Conservation (phyloP, 2,888 invertebrate species). For the Drosophila demipolita region DNA sequence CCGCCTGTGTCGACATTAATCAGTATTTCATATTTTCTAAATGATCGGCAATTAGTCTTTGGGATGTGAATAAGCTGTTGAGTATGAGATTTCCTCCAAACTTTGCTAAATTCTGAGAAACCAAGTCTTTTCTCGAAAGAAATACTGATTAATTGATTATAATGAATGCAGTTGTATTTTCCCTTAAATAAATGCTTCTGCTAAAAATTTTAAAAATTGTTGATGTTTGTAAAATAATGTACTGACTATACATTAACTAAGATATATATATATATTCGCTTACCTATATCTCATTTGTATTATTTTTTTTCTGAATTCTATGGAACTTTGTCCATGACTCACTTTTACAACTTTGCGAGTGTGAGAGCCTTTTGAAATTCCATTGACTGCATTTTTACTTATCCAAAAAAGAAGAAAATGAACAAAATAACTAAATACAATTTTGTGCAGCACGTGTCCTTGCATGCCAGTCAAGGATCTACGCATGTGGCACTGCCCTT, state of each 20-base stretch:
- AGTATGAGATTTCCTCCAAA: constrained; percentile 1
- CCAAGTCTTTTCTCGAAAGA: background rate
- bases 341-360: background rate
- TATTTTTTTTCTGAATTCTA: background rate
- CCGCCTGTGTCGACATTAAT: constrained; percentile 25
- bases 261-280: background rate
- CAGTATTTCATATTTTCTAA: constrained; percentile 33
- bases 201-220: background rate
- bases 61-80: constrained; percentile 22
- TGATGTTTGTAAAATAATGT: background rate
- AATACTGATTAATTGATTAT: constrained; percentile 25
- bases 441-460: constrained; percentile 67
- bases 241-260: background rate
- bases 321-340: constrained; percentile 6
- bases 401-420: no score
- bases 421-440: background rate
- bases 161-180: constrained; percentile 22
- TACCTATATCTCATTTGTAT: background rate
- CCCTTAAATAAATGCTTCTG: background rate
- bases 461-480: constrained; percentile 70
- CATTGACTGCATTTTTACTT: constrained; percentile 8
- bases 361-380: constrained; percentile 11
- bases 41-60: constrained; percentile 57
- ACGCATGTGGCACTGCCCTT: constrained; percentile 21
- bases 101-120: constrained; percentile 30